Base-by-base conservation (phyloP, 2,113 vertebrate species). In the Brachypodius melanocephalos region DNA sequence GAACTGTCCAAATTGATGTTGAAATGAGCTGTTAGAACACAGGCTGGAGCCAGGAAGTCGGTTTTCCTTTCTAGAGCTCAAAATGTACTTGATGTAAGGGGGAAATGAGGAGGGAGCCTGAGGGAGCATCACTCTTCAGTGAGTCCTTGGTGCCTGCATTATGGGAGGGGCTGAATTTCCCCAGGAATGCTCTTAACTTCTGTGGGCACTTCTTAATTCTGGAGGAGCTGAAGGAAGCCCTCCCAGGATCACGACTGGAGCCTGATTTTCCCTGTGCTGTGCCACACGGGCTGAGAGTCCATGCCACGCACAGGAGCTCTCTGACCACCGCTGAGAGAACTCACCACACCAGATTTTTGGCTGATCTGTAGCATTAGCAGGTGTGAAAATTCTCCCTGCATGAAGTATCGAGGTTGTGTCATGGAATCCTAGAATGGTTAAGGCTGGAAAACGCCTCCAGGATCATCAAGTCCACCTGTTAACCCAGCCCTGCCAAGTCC, bases 271-370 rank as follows among this genome's bases (percentile, higher is more conserved):
- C 63, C 31, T 32, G 21, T 54, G 69, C n/a, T 4, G 0, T 59
- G 28, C 46, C 59, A 19, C n/a, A n/a, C 5, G 5, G 42, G 26
- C 55, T 59, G 52, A 8, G 45, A 29, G 14, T 42, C 29, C 8
- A 2, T 9, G 26, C 22, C 73, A 11, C 0, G 0, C 24, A 9
- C 18, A 25, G 40, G 21, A 88, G 24, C 17, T 34, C 66, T 57
- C 57, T 18, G 46, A 12, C 25, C 24, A 26, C 34, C 2, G 2
- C 22, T 26, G 40, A 25, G 46, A 26, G 51, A 65, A 10, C 14
- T 32, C 31, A 9, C 45, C 2, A 0, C 14, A 12, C 9, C 14
- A 24, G 13, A 3, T 3, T 14, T 66, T 49, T 34, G 55, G 10
- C 49, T 45, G 32, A 6, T 59, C 9, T 52, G 2, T 5, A 45